Evolutionary conservation across 2,113 vertebrate genomes (phyloP).

Genomic region (Thomomys bottae): DNA sequence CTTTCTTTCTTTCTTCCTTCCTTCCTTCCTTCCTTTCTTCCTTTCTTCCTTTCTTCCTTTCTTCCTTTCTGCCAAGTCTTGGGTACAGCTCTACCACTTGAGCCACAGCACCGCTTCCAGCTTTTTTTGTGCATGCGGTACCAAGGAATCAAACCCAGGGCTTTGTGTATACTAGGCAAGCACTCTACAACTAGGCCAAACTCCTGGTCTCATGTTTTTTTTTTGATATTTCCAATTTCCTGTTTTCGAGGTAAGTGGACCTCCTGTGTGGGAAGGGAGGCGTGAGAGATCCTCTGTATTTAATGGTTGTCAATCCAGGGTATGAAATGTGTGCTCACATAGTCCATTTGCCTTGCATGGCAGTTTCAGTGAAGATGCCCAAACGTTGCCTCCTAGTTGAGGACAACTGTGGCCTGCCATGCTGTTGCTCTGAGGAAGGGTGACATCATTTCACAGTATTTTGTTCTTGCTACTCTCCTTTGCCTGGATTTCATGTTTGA

Average conservation of each 20-base stretch:
- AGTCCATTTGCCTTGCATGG: background rate
- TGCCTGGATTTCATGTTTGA: background rate
- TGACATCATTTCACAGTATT: background rate
- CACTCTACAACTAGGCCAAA: too few relatives aligned
- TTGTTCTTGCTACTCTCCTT: background rate
- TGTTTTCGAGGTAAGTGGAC: rapidly evolving
- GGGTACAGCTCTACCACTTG: too few relatives aligned
- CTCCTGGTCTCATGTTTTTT: too few relatives aligned
- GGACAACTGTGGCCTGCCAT: background rate
- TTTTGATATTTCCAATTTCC: background rate
- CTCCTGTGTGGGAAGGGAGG: background rate
- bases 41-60: too few relatives aligned
- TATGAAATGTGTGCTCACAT: rapidly evolving
- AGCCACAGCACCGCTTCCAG: too few relatives aligned
- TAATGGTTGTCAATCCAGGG: too few relatives aligned
- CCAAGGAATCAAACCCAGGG: too few relatives aligned
- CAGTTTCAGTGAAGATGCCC: background rate
- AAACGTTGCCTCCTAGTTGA: background rate
- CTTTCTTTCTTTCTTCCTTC: too few relatives aligned
- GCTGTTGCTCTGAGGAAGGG: background rate
- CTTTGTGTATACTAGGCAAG: too few relatives aligned
- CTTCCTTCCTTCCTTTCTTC: too few relatives aligned
- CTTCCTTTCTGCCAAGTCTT: too few relatives aligned
- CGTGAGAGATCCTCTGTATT: background rate
- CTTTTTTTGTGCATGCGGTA: too few relatives aligned